A percentile compares a stretch with the other conserved stretches of the same genome.
Evolutionary conservation across 1,140 invertebrate species (phyloP).

Genomic region (Pseudobourletiella spinata): DNA sequence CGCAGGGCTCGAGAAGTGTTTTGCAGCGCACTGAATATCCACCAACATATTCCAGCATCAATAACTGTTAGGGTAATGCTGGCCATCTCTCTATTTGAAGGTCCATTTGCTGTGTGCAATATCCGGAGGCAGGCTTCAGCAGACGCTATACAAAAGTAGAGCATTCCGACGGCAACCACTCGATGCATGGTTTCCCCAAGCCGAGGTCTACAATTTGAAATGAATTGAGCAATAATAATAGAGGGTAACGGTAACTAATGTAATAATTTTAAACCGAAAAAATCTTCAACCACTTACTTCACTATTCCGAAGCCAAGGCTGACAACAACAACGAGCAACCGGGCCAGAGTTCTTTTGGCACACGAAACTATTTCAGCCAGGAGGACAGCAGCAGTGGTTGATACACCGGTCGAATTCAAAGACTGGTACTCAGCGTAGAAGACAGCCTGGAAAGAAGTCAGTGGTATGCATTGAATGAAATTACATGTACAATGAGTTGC

Average conservation of each 20-base stretch:
- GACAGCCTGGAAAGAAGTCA: slow-evolving; percentile 53
- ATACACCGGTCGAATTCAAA: slow-evolving; percentile 62
- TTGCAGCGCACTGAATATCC: slow-evolving; percentile 82
- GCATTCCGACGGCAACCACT: slow-evolving; percentile 65
- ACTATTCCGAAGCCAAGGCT: slow-evolving; percentile 91
- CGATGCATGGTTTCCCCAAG: slow-evolving; percentile 75
- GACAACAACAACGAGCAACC: slow-evolving; percentile 89
- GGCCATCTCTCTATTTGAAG: slow-evolving; percentile 57
- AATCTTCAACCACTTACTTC: slow-evolving; percentile 76
- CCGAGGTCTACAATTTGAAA: slow-evolving; percentile 56
- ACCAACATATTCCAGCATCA: slow-evolving; percentile 57
- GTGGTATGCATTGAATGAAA: no score
- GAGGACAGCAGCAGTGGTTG: slow-evolving; percentile 61
- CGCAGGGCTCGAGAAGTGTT: slow-evolving; percentile 79
- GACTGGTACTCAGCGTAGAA: slow-evolving; percentile 83
- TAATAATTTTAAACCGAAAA: no score
- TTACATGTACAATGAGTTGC: no score
- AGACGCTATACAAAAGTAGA: slow-evolving; percentile 74
- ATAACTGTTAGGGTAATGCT: slow-evolving; percentile 62
- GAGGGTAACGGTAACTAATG: no score
- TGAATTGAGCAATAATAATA: slow-evolving; percentile 31
- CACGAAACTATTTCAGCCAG: slow-evolving; percentile 77
- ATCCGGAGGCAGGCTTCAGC: slow-evolving; percentile 72
- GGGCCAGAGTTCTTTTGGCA: slow-evolving; percentile 75
- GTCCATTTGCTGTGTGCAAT: slow-evolving; percentile 55